Conservation (phyloP, 2,888 invertebrate genomes). For the Macropis europaea region DNA sequence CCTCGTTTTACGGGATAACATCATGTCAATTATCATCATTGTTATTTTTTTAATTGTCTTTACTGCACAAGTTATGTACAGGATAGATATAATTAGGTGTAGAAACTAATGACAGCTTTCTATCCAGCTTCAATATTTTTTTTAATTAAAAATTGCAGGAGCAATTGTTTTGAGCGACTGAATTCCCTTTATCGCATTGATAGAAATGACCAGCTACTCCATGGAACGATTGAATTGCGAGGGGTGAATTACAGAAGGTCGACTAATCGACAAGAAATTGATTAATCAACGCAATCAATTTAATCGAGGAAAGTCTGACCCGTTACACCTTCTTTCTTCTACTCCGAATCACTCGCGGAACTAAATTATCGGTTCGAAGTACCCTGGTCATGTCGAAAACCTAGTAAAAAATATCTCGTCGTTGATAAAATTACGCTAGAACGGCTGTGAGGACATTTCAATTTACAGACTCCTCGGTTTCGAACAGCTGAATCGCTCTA, state of each 20-base stretch:
- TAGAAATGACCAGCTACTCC: not conserved
- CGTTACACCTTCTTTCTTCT: not conserved
- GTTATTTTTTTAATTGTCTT: no score
- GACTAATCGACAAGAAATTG: not conserved
- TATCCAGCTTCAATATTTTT: no score
- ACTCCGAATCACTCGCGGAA: not conserved
- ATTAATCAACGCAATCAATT: conserved; percentile 18
- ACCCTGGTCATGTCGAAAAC: not conserved
- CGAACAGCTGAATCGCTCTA: no score
- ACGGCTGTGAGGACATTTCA: no score
- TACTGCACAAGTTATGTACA: no score
- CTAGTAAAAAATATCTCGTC: not conserved
- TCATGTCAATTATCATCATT: conserved; percentile 44
- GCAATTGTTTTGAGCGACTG: no score
- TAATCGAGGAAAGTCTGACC: conserved; percentile 12
- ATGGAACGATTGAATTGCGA: not conserved
- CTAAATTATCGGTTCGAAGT: conserved; percentile 1
- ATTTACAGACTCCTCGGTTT: no score
- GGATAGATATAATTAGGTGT: no score
- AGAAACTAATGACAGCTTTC: no score
- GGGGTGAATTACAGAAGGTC: not conserved
- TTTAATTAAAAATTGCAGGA: no score
- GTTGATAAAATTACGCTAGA: no score
- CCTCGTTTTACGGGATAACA: conserved; percentile 31
- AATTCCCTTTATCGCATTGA: no score